Conservation (phyloP, 2,888 invertebrate species). For the Heliothis peltigera region DNA sequence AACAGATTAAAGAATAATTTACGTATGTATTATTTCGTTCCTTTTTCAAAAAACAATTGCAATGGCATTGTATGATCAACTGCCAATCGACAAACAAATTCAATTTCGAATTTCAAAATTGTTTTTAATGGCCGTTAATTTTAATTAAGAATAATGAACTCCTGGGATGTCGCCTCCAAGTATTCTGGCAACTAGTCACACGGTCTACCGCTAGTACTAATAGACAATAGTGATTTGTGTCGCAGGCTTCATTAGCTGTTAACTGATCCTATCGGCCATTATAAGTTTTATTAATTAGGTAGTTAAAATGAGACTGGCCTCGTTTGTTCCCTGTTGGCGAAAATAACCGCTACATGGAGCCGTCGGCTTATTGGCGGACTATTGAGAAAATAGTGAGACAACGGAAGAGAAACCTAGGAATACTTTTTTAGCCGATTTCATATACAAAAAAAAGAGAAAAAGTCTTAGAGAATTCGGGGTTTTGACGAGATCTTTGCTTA, state of each 20-base stretch:
- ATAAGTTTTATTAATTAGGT: conserved; percentile 43
- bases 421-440: background rate
- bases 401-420: background rate
- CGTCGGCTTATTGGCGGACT: background rate
- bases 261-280: conserved; percentile 49
- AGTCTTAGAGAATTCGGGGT: background rate
- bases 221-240: conserved; percentile 53
- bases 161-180: conserved; percentile 6
- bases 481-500: no score
- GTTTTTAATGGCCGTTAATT: background rate
- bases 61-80: no score
- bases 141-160: background rate
- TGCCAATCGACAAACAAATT: background rate
- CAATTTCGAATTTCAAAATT: background rate
- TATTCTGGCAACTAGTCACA: conserved; percentile 36
- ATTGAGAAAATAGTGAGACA: background rate
- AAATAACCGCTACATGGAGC: background rate
- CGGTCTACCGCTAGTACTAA: conserved; percentile 42
- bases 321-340: background rate
- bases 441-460: background rate
- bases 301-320: conserved; percentile 13
- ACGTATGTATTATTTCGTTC: no score
- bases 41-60: no score
- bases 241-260: conserved; percentile 42
- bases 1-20: no score